A percentile compares a stretch with the other conserved stretches of the same genome.
These are phyloP conservation scores for Deroplatys truncata DNA, from an alignment of 2,888 invertebrate genomes.

Conservation along the genomic window DNA sequence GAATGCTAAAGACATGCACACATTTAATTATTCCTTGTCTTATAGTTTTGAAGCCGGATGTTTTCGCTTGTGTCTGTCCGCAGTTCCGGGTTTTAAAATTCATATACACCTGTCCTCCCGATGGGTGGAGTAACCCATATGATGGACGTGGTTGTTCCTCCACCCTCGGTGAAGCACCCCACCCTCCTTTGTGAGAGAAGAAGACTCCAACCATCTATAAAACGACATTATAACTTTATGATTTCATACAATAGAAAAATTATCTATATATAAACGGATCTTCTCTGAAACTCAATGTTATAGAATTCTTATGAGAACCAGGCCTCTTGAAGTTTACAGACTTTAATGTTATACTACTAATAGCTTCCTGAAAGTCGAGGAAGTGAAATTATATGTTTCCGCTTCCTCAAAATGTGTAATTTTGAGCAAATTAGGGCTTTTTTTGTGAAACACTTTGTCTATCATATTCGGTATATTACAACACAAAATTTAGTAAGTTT, in stretches of 20 bases:
- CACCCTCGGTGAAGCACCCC: neutral
- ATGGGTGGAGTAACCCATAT: neutral
- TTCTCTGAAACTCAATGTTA: neutral
- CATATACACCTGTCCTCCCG: neutral
- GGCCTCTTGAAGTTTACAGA: neutral
- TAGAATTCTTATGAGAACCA: neutral
- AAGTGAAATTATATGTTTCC: too few species aligned
- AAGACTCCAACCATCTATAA: neutral
- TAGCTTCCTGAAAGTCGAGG: too few species aligned
- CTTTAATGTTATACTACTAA: neutral
- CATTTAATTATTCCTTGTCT: neutral
- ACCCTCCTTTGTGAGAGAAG: neutral
- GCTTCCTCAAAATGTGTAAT: too few species aligned
- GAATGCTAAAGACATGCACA: too few species aligned
- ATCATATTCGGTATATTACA: too few species aligned
- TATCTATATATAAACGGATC: neutral
- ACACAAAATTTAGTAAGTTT: too few species aligned
- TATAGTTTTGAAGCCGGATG: neutral
- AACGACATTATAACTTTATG: neutral
- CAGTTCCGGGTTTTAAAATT: neutral
- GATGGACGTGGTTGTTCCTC: neutral
- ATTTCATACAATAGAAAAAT: neutral
- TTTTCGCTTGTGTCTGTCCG: neutral
- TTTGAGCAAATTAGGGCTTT: too few species aligned
- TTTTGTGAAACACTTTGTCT: too few species aligned